Base-by-base conservation (phyloP, 2,113 vertebrate species). In the Anseranas semipalmata region DNA sequence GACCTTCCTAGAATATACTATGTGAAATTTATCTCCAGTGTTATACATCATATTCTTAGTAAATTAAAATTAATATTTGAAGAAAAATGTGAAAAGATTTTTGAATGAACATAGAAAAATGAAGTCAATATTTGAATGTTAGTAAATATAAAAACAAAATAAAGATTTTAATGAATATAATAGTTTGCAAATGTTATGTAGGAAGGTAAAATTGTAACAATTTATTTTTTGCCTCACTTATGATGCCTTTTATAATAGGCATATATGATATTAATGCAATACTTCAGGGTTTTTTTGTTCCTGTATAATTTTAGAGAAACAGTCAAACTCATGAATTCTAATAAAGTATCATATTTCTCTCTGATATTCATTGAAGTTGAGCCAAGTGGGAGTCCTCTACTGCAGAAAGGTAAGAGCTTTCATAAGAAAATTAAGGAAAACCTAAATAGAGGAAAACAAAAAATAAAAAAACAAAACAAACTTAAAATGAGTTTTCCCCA, bases 341-440 rank as follows among this genome's bases (percentile, higher is more conserved):
- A 96, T 70, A 16, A 81, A 72, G 4, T 84, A 15, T 83, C 20
- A 13, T 73, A 17, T 79, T 95, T 95, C 59, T 92, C 27, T 81
- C 50, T 67, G 16, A 15, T 45, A 53, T 72, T 85, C 50, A 11
- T 19, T 88, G 67, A 94, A 96, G 92, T 39, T 71, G 59, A 71
- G 6, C 50, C 1, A 8, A 67, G 58, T 37, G 63, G 68, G 59
- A 93, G 68, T 39, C 79, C 71, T 66, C 50, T 9, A 77, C 70
- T 79, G 15, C 46, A 83, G 68, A 86, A 92, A 89, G 79, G 93
- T 96, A 92, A 86, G 90, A 83, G 5, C 8, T 73, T 83, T 66
- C 11, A 15, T 41, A 70, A 63, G 32, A 70, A 83, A 80, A 56
- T 32, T n/a, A 79, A 78, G 6, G 70, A 72, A 78, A 87, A 58